Base-by-base conservation (phyloP, 2,797 vertebrate species). In the Rhinichthys osculus region DNA sequence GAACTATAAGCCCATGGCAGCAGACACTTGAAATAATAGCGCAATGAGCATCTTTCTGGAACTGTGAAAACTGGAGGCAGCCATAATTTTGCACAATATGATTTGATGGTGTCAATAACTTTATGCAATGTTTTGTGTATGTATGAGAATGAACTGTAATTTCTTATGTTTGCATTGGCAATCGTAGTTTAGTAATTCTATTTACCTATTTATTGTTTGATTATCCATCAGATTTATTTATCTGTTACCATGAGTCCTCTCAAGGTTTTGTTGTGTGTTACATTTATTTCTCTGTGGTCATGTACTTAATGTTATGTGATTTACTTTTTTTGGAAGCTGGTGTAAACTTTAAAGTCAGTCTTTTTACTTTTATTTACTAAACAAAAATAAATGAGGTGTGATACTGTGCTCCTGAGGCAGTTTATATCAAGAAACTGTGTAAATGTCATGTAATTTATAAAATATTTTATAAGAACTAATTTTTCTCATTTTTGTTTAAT, bases 81-180 rank as follows among this genome's bases (percentile, higher is more conserved):
- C 94, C 91, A 92, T 94, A 92, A 93, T 94, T 95, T 96, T 96
- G 95, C 96, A 96, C 95, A 96, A 93, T 92, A 85, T 91, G 92
- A 93, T 95, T 95, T 92, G 90, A 93, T 88, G 91, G 90, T 93
- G 92, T 92, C 86, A 86, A 94, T 92, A 90, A 95, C 91, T 94
- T 95, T 95, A 95, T 95, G 95, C 94, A 96, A 95, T 94, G 91
- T 91, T 87, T 91, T 86, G 88, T 91, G 85, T 85, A 52, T 72
- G 67, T 79, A 70, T 72, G 59, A 78, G 27, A 71, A 86, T 91
- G 82, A 90, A 87, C 88, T 90, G 89, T 88, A 44, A 78, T 84
- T 92, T 90, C 85, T 85, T 86, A 90, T 93, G 92, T 95, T 91
- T 94, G 89, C 88, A 90, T 90, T 92, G 93, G 93, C 94, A 95